A percentile compares a stretch with the other conserved stretches of the same genome.
Conservation (phyloP, 1,140 invertebrate species). For the Diploscapter pachys region DNA sequence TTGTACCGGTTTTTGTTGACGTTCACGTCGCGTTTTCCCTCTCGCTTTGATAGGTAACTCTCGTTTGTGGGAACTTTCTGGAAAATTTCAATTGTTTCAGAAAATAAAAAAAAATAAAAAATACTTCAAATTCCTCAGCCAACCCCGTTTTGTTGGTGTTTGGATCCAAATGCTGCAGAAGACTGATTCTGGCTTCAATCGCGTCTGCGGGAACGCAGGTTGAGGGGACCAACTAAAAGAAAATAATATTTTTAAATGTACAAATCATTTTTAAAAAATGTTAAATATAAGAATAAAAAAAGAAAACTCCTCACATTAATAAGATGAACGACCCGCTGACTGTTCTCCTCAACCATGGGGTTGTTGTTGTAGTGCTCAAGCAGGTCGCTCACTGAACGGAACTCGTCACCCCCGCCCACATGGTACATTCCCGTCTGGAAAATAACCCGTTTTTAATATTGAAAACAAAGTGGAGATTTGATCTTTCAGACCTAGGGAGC, state of each 20-base stretch:
- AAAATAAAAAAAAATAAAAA: not conserved
- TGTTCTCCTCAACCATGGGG: constrained; percentile 82
- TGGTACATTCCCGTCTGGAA: constrained; percentile 71
- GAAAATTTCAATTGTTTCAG: not conserved
- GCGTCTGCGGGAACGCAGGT: not conserved
- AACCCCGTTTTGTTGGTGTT: not conserved
- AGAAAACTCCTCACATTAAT: not conserved
- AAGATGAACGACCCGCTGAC: constrained; percentile 6
- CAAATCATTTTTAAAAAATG: not conserved
- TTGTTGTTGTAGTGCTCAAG: constrained; percentile 94
- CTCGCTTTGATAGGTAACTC: constrained; percentile 14
- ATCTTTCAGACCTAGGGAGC: no score
- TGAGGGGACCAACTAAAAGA: not conserved
- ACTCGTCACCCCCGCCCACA: constrained; percentile 88
- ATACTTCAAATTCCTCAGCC: constrained; percentile 6
- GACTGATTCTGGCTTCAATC: not conserved
- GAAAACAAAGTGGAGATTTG: no score
- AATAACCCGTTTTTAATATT: no score
- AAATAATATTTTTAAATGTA: not conserved
- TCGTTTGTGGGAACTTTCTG: constrained; percentile 10
- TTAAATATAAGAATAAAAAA: not conserved
- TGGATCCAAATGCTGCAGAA: not conserved
- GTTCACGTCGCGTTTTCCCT: constrained; percentile 69
- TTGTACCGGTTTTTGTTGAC: constrained; percentile 93
- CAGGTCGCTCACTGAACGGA: constrained; percentile 82